Evolutionary conservation across 2,888 invertebrate species (phyloP), one percentile per base, ranked within the genome.

Genomic region (Parnassius orleans): DNA sequence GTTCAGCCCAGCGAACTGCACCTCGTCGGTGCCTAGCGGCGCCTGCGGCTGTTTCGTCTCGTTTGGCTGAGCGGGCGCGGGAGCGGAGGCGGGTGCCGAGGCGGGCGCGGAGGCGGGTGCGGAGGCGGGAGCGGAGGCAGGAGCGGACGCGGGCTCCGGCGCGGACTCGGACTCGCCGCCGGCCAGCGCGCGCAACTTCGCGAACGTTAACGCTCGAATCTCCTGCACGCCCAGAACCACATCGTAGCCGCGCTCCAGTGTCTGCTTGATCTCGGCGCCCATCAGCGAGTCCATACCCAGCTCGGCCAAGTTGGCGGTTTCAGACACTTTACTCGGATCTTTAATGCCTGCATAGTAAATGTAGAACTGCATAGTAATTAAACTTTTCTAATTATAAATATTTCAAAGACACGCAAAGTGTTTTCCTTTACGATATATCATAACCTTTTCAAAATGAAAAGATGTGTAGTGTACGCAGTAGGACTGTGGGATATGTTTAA

Each of bases 211-310:
- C 58, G 92, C 93, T 67, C 98, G 94, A 74, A 99, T 98, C 87
- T 98, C 98, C 84, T 97, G 97, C 71, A 98, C 96, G 66, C 96
- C 95, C 66, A 99, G 92, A 24, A 97, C 95, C 64, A 99, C 89
- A 84, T 99, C 98, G 88, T 96, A 98, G 77, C 96, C 97, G 62
- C 98, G 93, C 84, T 98, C 98, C 60, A 99, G 90, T 0, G 97
- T 97, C 88, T 98, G 98, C 84, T 99, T 99, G 78, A 99, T 98
- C 93, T 99, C 99, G 1, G 99, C 98, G 53, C 98, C 98, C 99
- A 99, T 99, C 70, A 99, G 91, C 2, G 99, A 99, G 83, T 99
- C 99, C 95, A 99, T 97, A 66, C 99, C 99, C 50, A 99, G 93
- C 84, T 99, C 99, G 42, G 98, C 97, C 54, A 99, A 91, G 51